Evolutionary conservation across 2,113 vertebrate species (phyloP).

Genomic region (Protobothrops flavoviridis): DNA sequence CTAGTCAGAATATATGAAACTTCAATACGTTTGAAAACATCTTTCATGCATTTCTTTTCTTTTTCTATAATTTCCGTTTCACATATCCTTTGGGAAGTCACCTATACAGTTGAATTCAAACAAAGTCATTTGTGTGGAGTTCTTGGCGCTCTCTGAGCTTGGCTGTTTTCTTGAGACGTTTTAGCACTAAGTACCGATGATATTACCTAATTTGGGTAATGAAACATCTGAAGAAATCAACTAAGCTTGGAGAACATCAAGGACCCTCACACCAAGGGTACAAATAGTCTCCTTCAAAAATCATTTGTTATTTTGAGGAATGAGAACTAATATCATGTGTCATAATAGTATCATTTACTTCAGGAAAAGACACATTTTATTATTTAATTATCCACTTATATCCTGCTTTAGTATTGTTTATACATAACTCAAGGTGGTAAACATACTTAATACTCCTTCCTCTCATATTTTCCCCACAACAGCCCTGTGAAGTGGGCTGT

Average conservation of each 20-base stretch:
- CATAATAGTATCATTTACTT: not conserved
- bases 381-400: not conserved
- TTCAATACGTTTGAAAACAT: not conserved
- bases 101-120: not conserved
- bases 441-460: not conserved
- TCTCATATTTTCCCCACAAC: not conserved
- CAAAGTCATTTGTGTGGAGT: not conserved
- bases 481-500: not conserved
- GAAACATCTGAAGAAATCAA: not conserved
- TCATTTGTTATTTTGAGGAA: not conserved
- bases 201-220: not conserved
- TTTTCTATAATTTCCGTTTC: not conserved
- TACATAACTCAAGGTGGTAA: not conserved
- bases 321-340: conserved; percentile 8
- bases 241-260: not conserved
- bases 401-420: not conserved
- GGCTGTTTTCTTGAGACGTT: not conserved
- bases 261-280: not conserved
- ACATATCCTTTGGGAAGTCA: not conserved
- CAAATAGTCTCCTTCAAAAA: not conserved
- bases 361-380: not conserved
- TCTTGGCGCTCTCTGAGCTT: not conserved
- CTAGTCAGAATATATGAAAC: not conserved
- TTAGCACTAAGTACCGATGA: not conserved
- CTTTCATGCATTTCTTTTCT: not conserved